Evolutionary conservation across 2,888 invertebrate genomes (phyloP).

Genomic region (Scrobipalpa atriplicella): DNA sequence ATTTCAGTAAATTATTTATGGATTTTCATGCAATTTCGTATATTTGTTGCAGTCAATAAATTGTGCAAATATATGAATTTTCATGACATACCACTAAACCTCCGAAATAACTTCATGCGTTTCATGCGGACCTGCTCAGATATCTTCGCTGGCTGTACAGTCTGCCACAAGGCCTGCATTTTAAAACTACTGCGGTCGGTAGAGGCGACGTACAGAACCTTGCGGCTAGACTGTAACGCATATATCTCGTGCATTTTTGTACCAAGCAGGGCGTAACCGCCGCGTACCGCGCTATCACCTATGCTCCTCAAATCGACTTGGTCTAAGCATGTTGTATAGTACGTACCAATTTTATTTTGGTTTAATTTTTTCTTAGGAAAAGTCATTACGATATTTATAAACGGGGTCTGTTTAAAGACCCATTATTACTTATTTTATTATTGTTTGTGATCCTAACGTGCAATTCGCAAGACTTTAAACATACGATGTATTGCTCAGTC

Average conservation of each 20-base stretch:
- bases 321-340: constrained; percentile 46
- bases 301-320: constrained; percentile 30
- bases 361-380: constrained; percentile 68
- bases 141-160: too few species aligned
- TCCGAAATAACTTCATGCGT: too few species aligned
- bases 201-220: background rate
- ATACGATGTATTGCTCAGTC: constrained; percentile 32
- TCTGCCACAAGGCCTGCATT: background rate
- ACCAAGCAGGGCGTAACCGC: constrained; percentile 6
- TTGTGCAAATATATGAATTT: too few species aligned
- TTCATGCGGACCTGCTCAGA: too few species aligned
- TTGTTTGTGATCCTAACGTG: constrained; percentile 36
- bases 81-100: too few species aligned
- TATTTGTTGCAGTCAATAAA: too few species aligned
- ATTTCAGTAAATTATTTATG: too few species aligned
- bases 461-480: constrained; percentile 31
- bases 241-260: constrained; percentile 30
- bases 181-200: background rate
- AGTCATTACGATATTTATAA: constrained; percentile 56
- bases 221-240: background rate
- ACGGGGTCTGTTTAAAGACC: constrained; percentile 73
- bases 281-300: background rate
- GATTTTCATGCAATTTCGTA: too few species aligned
- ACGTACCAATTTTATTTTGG: constrained; percentile 60
- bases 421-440: constrained; percentile 27